Base-by-base conservation (phyloP, 2,797 vertebrate genomes). In the Huso huso region DNA sequence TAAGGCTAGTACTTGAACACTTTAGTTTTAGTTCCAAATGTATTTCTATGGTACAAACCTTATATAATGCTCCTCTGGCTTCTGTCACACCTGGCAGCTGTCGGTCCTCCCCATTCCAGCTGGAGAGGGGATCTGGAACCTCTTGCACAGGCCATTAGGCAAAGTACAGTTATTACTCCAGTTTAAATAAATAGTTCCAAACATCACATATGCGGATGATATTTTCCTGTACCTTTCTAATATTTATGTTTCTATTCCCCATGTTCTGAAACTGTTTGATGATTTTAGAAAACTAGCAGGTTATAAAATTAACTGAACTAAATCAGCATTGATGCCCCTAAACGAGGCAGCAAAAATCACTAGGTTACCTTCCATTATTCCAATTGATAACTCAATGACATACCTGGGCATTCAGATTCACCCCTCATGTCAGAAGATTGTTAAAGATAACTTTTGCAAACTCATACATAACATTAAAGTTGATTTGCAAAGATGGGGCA, bases 281-380 rank as follows among this genome's bases (percentile, higher is more conserved):
- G 6, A 66, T 18, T 66, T 61, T 18, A 60, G 55, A 8, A 10
- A 18, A 48, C 57, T 61, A 6, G 59, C 55, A 48, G 57, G 57
- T 12, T 61, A 66, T 6, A 68, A 57, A 50, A 68, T 68, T 13
- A 68, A 68, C 10, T 68, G 61, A 51, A 2, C 6, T 48, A 68
- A 55, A 49, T 68, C 61, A 7, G 2, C 50, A 10, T 48, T 58
- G 13, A 63, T 63, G 37, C 60, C 50, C 10, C 7, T 68, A 10
- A 68, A 55, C 48, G 48, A 10, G 49, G n/a, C 52, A 59, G 15
- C 49, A 48, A 7, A 57, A 52, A 62, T 37, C 7, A 15, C n/a
- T 4, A 8, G 4, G 51, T 62, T 2, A 11, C 18, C 18, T 18
- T 37, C 49, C 7, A 62, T 23, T 68, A 59, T 67, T 37, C 57